These are phyloP conservation scores for Antedon mediterranea DNA, from an alignment of 53 echinoderm and acorn worm genomes.

Conservation along the genomic window DNA sequence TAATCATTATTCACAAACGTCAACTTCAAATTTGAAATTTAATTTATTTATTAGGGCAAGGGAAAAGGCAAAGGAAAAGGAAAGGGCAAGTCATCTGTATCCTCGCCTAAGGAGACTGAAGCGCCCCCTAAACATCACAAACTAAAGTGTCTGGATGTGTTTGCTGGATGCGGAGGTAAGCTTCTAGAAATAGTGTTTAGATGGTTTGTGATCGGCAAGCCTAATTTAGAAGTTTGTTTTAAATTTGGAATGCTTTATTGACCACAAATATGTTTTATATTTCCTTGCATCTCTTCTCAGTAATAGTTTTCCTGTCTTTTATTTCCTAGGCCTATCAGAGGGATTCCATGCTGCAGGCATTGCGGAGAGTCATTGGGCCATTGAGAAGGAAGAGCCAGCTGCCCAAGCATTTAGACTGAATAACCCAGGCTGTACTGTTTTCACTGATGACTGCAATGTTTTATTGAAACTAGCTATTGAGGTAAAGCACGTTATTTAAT, in stretches of 20 bases:
- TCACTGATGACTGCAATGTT: constrained; percentile 84
- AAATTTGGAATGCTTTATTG: too few species aligned
- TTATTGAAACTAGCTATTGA: constrained; percentile 73
- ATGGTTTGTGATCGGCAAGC: too few species aligned
- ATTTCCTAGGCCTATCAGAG: constrained; percentile 59
- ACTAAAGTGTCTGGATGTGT: constrained; percentile 74
- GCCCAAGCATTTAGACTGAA: constrained; percentile 88
- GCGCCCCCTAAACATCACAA: constrained; percentile 43
- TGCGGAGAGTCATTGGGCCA: constrained; percentile 71
- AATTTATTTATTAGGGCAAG: constrained; percentile 35
- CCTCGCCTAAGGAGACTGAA: constrained; percentile 21
- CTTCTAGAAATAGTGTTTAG: too few species aligned
- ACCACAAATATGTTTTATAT: too few species aligned
- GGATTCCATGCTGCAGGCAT: constrained; percentile 92
- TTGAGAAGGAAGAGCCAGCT: constrained; percentile 87
- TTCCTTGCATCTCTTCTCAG: not conserved
- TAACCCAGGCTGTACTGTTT: constrained; percentile 85
- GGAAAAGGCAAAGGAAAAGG: constrained; percentile 93
- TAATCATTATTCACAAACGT: not conserved
- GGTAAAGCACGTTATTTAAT: too few species aligned
- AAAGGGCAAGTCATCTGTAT: constrained; percentile 36
- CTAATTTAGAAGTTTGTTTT: too few species aligned
- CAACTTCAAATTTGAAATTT: not conserved
- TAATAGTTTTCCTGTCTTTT: not conserved
- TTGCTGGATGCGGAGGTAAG: constrained; percentile 94